phyloP scores from a whole-genome alignment of 2,888 invertebrate species.

The Branchellion lobata region DNA sequence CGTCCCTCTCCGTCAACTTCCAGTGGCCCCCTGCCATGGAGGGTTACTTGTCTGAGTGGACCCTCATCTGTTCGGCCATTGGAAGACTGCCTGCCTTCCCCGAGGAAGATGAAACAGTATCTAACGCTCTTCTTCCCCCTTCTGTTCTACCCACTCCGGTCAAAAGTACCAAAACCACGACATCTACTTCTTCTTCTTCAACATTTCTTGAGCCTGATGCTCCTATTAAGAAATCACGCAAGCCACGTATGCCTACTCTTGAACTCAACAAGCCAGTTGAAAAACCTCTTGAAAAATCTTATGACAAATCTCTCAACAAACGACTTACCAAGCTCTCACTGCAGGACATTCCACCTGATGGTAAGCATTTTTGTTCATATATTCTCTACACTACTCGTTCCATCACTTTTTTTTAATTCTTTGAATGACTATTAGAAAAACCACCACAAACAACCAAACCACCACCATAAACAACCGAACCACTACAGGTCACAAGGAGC shows the following conservation, averaged over 20 bases:
- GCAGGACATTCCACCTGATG: no score
- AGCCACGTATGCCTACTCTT: constrained; percentile 4
- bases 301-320: no score
- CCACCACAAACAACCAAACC: no score
- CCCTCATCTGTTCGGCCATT: background rate
- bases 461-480: no score
- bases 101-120: background rate
- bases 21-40: constrained; percentile 9
- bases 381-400: no score
- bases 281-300: no score
- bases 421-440: no score
- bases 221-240: constrained; percentile 30
- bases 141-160: background rate
- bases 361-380: no score
- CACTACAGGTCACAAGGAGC: background rate
- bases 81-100: background rate
- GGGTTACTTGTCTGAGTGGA: constrained; percentile 19
- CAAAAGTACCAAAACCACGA: background rate
- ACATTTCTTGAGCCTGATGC: constrained; percentile 5
- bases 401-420: no score
- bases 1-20: background rate
- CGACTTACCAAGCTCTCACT: no score
- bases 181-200: background rate
- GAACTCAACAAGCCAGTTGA: no score
- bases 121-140: background rate